These are phyloP conservation scores for Caenorhabditis drosophilae DNA, from an alignment of 2,888 invertebrate genomes.

Conservation along the genomic window DNA sequence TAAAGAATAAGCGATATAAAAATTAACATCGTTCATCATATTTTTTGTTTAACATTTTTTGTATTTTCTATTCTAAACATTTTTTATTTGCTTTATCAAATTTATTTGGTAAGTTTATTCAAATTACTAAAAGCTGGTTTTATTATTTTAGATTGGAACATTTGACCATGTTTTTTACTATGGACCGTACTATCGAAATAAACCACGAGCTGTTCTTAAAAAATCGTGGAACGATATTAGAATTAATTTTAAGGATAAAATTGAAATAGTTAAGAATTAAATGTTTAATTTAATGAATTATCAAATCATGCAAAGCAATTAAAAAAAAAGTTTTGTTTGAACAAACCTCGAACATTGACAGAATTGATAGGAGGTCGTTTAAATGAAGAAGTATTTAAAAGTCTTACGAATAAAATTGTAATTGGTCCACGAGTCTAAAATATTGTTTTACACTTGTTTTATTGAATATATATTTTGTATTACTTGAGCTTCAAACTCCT, in stretches of 20 bases:
- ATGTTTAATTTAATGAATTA: too few relatives aligned
- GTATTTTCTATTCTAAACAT: neutral
- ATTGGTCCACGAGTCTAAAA: constrained; percentile 51
- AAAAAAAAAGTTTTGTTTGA: neutral
- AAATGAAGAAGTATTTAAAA: constrained; percentile 50
- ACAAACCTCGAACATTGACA: constrained; percentile 44
- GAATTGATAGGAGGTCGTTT: constrained; percentile 48
- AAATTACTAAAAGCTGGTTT: too few relatives aligned
- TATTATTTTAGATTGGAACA: neutral
- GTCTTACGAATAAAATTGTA: constrained; percentile 55
- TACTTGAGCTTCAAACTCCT: constrained; percentile 55
- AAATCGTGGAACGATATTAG: too few relatives aligned
- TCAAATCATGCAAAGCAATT: neutral
- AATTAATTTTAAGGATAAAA: too few relatives aligned
- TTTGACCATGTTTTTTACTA: neutral
- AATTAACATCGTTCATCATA: too few relatives aligned
- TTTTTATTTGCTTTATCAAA: neutral
- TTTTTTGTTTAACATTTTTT: neutral
- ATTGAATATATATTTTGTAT: too few relatives aligned
- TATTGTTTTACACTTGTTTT: too few relatives aligned
- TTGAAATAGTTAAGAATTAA: too few relatives aligned
- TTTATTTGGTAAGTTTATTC: neutral
- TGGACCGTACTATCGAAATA: neutral
- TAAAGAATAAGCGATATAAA: too few relatives aligned
- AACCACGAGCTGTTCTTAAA: too few relatives aligned